Conservation (phyloP, 1,140 invertebrate genomes). For the Anastrepha obliqua region DNA sequence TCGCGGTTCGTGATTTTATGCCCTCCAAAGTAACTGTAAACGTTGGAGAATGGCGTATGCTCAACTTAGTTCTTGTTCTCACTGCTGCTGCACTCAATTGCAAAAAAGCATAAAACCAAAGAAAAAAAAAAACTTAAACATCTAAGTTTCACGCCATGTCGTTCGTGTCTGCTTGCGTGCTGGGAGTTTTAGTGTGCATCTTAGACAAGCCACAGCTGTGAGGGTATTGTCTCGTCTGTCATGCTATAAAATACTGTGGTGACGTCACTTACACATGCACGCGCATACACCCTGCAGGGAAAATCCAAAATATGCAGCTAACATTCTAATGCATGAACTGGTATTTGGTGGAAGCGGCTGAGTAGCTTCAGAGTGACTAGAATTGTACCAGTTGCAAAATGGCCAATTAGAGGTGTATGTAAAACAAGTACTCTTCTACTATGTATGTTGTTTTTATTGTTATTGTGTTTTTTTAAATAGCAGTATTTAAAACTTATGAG, state of each 20-base stretch:
- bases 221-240: neutral
- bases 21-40: neutral
- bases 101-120: neutral
- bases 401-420: too few relatives aligned
- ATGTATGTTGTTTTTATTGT: too few relatives aligned
- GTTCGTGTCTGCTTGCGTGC: neutral
- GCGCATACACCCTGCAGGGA: neutral
- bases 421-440: too few relatives aligned
- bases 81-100: neutral
- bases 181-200: neutral
- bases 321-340: too few relatives aligned
- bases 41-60: neutral
- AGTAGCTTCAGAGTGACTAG: too few relatives aligned
- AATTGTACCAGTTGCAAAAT: too few relatives aligned
- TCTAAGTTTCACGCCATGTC: slow-evolving; percentile 43
- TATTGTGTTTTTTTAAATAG: too few relatives aligned
- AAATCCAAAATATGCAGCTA: neutral
- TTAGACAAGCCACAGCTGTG: neutral
- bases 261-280: neutral
- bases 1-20: slow-evolving; percentile 32
- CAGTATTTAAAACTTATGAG: too few relatives aligned
- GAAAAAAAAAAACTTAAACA: neutral
- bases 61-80: neutral
- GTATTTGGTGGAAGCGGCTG: too few relatives aligned
- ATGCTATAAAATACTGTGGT: slow-evolving; percentile 18